These are phyloP conservation scores for Diadegma fenestrale DNA, from an alignment of 2,888 invertebrate genomes.

Conservation along the genomic window DNA sequence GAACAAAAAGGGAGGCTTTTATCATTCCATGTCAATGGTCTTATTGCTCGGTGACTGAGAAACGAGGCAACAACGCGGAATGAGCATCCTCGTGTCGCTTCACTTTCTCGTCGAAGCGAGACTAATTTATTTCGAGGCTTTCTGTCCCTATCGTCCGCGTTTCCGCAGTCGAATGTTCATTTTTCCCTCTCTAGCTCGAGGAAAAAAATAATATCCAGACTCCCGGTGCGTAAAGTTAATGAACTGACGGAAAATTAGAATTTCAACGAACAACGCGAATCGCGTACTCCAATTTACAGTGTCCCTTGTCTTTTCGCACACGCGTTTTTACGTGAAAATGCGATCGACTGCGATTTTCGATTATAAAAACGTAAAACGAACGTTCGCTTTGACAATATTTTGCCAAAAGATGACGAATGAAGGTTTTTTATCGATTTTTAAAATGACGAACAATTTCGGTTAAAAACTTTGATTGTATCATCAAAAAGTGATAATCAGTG, in stretches of 20 bases:
- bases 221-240: constrained; percentile 20
- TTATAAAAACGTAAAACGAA: neutral
- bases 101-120: constrained; percentile 40
- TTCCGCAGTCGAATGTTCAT: constrained; percentile 25
- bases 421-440: neutral
- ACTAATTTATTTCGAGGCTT: constrained; percentile 58
- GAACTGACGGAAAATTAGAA: constrained; percentile 8
- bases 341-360: neutral
- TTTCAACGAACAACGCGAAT: constrained; percentile 1
- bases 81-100: constrained; percentile 28
- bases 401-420: neutral
- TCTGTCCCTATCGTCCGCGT: neutral
- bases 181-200: neutral
- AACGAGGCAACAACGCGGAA: constrained; percentile 9
- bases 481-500: constrained; percentile 33
- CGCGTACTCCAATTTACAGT: neutral
- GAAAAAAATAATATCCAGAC: constrained; percentile 7
- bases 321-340: neutral
- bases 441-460: neutral
- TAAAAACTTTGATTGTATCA: neutral
- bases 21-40: constrained; percentile 25
- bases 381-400: neutral
- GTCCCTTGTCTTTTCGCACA: neutral
- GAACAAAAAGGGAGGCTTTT: neutral
- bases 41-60: neutral